phyloP scores from a whole-genome alignment of 2,797 vertebrate species.

The Sebastes minor region DNA sequence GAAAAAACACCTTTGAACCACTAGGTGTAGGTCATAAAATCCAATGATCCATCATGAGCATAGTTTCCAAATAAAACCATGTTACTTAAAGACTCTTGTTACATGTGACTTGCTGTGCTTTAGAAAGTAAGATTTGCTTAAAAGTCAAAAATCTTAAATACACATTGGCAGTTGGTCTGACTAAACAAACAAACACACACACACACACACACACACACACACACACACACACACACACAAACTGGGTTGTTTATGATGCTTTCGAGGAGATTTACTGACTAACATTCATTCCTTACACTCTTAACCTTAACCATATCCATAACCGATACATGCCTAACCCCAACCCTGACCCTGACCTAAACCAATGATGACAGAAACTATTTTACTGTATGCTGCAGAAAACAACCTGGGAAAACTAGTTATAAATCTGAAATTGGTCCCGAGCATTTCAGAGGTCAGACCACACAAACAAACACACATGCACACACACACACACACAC shows the following conservation, averaged over 20 bases:
- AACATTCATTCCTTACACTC: conserved; percentile 23
- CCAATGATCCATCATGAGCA: conserved; percentile 62
- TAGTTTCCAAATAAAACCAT: conserved; percentile 71
- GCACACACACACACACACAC: conserved; percentile 35
- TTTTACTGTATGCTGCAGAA: conserved; percentile 15
- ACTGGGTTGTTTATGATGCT: conserved; percentile 31
- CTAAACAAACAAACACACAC: conserved; percentile 42
- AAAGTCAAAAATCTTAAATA: conserved; percentile 42
- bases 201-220: conserved; percentile 22
- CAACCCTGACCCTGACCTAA: conserved; percentile 9
- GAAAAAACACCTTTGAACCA: conserved; percentile 55
- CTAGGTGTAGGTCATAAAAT: conserved; percentile 69
- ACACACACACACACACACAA: not conserved
- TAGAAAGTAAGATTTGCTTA: conserved; percentile 29
- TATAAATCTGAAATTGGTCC: conserved; percentile 20
- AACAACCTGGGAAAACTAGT: conserved; percentile 29
- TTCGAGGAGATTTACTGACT: conserved; percentile 21
- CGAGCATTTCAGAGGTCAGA: conserved; percentile 40
- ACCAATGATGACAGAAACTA: not conserved
- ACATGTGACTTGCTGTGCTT: conserved; percentile 38
- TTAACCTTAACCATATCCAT: conserved; percentile 20
- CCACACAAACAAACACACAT: conserved; percentile 50
- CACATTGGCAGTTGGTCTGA: conserved; percentile 55
- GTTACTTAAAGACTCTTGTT: conserved; percentile 68
- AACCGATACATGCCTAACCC: conserved; percentile 11